Base-by-base conservation (phyloP, 1,140 invertebrate genomes). In the Stratiolaelaps scimitus region DNA sequence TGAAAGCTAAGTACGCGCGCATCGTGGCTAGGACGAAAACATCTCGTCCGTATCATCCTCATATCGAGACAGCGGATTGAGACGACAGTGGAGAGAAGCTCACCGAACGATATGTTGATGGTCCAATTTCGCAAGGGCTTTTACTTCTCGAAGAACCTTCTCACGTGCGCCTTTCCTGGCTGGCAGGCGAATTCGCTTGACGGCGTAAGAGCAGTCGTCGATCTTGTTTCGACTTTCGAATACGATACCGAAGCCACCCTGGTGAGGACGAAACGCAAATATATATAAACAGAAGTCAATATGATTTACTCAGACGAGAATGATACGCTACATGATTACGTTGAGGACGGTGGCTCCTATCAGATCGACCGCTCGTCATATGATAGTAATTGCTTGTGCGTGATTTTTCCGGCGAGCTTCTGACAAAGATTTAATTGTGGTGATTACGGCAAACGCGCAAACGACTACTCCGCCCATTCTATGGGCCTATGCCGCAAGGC, bases 201-300 rank as follows among this genome's bases (percentile, higher is more conserved):
- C 84, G 23, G 94, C 94, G 79, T 98, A 98, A 69, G 85, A 81
- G 71, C 88, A 87, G 72, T 95, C 88, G 75, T 98, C 94, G 65
- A 96, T 84, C 77, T 89, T 92, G 75, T 97, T 95, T 74, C 82
- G 86, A 0, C 88, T 91, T 76, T 96, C 87, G 77, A 96, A 97
- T 0, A 98, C 94, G 23, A 96, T 84, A 0, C 94, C 94, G 78
- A 95, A 98, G 0, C 92, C 94, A n/a, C 94, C 78, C 43, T 73
- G 72, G 47, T 26, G n/a, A n/a, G n/a, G n/a, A 6, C 47, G 10
- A 40, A 40, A 40, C 5, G 34, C 4, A 40, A 40, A 40, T 10
- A 40, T 10, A 40, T 10, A 40, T n/a, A n/a, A n/a, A n/a, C n/a
- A n/a, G n/a, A n/a, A n/a, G n/a, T n/a, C n/a, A n/a, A n/a, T n/a